Conservation (phyloP, 2,113 vertebrate species). For the Agelaius phoeniceus region DNA sequence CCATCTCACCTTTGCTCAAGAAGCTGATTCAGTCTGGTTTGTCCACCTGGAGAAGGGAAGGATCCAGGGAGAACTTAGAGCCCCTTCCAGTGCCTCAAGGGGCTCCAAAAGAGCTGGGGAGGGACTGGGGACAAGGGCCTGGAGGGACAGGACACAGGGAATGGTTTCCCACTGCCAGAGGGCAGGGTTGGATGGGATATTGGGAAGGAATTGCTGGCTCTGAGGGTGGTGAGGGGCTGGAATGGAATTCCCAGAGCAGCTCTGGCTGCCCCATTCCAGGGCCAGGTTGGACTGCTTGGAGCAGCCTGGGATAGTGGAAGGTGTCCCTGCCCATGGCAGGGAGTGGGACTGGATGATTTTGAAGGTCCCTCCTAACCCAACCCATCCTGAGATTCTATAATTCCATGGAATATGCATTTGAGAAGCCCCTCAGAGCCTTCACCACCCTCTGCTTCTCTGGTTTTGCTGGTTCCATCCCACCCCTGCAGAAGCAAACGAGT, state of each 20-base stretch:
- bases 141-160: neutral
- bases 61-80: neutral
- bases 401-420: neutral
- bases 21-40: neutral
- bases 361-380: neutral
- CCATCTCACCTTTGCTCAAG: neutral
- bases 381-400: neutral
- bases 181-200: neutral
- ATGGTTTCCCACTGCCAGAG: neutral
- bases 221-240: neutral
- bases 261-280: neutral
- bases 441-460: neutral
- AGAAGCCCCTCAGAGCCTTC: fast-evolving
- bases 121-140: no score
- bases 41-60: neutral
- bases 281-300: fast-evolving
- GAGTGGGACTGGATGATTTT: neutral
- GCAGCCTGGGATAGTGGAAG: neutral
- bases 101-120: neutral
- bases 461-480: neutral
- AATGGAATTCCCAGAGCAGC: neutral
- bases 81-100: neutral
- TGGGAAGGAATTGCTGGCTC: neutral
- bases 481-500: neutral
- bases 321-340: neutral